phyloP scores from a whole-genome alignment of 2,113 vertebrate genomes.

The Macroglossus sobrinus region DNA sequence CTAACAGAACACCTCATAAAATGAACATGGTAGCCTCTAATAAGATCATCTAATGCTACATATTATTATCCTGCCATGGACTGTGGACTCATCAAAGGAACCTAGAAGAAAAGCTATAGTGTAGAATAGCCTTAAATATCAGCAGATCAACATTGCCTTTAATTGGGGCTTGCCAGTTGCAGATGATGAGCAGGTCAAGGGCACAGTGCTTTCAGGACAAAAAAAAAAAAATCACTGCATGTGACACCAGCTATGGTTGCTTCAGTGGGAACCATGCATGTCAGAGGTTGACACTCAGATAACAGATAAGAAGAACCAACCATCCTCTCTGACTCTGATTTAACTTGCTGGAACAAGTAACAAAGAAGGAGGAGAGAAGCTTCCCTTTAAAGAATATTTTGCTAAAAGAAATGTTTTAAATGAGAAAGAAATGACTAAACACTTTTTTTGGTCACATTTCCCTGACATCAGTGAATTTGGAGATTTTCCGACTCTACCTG shows the following conservation, averaged over 20 bases:
- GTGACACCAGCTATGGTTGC: neutral
- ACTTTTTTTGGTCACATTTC: neutral
- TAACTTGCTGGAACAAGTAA: neutral
- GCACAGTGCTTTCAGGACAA: neutral
- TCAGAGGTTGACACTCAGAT: neutral
- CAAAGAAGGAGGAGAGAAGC: neutral
- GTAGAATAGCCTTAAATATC: neutral
- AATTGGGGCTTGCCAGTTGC: neutral
- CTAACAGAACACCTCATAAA: neutral
- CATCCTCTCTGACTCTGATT: neutral
- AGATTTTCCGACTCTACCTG: neutral
- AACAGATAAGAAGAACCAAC: neutral
- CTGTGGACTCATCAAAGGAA: neutral
- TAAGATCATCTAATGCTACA: neutral
- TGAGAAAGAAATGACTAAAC: neutral
- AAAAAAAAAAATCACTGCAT: fast-evolving
- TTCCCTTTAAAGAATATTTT: neutral
- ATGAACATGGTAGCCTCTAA: neutral
- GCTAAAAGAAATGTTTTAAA: neutral
- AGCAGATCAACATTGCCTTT: neutral
- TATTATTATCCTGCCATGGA: neutral
- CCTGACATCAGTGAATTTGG: neutral
- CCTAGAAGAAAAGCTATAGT: neutral
- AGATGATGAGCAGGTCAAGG: neutral
- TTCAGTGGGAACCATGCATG: neutral